Base-by-base conservation (phyloP, 2,797 vertebrate species). In the Garrulus glandarius region DNA sequence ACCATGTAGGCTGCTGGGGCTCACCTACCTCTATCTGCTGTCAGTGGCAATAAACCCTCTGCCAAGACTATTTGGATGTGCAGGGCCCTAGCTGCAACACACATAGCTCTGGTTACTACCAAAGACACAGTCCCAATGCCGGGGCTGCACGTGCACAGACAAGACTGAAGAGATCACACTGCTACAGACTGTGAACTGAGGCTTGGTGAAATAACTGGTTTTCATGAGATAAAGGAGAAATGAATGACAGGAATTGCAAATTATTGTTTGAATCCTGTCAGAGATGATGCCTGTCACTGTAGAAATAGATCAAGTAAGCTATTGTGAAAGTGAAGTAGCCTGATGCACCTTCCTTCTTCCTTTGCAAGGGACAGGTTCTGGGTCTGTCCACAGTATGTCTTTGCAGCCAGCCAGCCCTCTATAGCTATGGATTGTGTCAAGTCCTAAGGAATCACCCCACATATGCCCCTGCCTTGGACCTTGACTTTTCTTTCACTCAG, bases 141-240 rank as follows among this genome's bases (percentile, higher is more conserved):
- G 26, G 22, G 29, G 43, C n/a, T 65, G 24, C 52, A 49, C 0
- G 0, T 32, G 34, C 37, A 44, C 16, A 23, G 59, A 24, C 22
- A 60, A 74, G 57, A 39, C 59, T 65, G 59, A 72, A 67, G 55
- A 70, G 26, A 84, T 49, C 24, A 56, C 61, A 16, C 19, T 43
- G 41, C 49, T 46, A 55, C 27, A 32, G 53, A 41, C 15, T 18
- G 21, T 37, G 44, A 80, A n/a, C 37, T 36, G 37, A 74, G 21
- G 41, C 34, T 85, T 29, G 8, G 19, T 70, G 47, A 83, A 93
- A 50, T 59, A 88, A 85, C 39, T 53, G 8, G 22, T 72, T 79
- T 68, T 47, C 27, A 36, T 10, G 27, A 81, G 57, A 63, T 56
- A 64, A 77, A 83, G 39, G 22, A 74, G 60, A 36, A 80, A 59